phyloP scores from a whole-genome alignment of 2,797 vertebrate genomes.

The Lutjanus campechanus region DNA sequence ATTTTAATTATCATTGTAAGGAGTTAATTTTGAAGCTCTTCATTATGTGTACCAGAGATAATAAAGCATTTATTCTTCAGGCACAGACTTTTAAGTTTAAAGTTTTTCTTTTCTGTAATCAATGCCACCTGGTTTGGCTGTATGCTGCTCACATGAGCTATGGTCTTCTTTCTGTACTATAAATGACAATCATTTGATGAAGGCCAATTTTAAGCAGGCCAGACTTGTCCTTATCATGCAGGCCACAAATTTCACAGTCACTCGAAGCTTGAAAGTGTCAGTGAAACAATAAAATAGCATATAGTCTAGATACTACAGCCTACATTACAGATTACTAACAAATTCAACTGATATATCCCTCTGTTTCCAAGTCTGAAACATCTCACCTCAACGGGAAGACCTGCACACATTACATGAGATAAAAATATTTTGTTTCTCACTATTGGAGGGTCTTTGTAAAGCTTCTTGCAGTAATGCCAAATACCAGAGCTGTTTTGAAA shows the following conservation, averaged over 20 bases:
- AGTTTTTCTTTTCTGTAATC: neutral
- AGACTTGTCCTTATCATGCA: neutral
- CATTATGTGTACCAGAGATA: neutral
- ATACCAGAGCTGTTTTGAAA: slow-evolving; percentile 21
- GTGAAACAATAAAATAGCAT: slow-evolving; percentile 1
- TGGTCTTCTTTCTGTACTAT: neutral
- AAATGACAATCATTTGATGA: neutral
- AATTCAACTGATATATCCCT: neutral
- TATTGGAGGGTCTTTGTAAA: neutral
- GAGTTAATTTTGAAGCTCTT: neutral
- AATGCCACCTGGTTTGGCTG: neutral
- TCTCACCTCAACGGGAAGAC: neutral
- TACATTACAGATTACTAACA: neutral
- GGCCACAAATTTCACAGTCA: neutral
- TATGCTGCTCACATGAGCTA: neutral
- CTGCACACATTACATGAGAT: neutral
- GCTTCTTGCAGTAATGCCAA: slow-evolving; percentile 14
- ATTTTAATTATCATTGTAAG: too few species aligned
- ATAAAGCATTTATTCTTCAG: neutral
- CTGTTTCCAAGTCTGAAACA: neutral
- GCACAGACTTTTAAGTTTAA: neutral
- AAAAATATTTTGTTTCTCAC: neutral
- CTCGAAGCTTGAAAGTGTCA: neutral
- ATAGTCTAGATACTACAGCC: neutral
- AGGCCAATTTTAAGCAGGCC: neutral